Base-by-base conservation (phyloP, 2,888 invertebrate genomes). In the Andrena trimmerana region DNA sequence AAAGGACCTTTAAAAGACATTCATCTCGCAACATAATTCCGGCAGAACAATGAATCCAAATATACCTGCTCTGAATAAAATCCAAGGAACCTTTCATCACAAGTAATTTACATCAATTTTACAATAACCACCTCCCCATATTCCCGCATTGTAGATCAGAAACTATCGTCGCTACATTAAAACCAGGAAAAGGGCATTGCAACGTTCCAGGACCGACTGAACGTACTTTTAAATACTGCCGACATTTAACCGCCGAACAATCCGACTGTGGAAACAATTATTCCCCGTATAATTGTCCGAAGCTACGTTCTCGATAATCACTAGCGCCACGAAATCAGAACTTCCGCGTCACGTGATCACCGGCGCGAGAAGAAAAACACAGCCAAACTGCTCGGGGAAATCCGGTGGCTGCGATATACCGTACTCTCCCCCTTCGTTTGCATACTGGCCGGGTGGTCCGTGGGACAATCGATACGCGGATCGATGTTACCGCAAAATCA, bases 401-500 rank as follows among this genome's bases (percentile, higher is more conserved):
- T 76, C 65, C 76, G 48, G 76, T 10, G 62, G 8, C 33, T 59
- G 13, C 29, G 73, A 60, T 71, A 67, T 70, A 57, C n/a, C 2
- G 20, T 10, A 2, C 27, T 10, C 13, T 57, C 24, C 66, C 66
- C 66, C 29, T 50, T 81, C 71, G 71, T 71, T 74, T 54, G 33
- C 73, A 50, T 54, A 62, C 33, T 16, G 27, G n/a, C 60, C 57
- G 70, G 82, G 74, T 83, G 78, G 78, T 66, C 79, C 36, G 52
- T 7, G 3, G 67, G 48, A 77, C 57, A 69, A 83, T 87, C 87
- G 77, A 85, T 85, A 78, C 69, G 42, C n/a, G 10, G 81, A 63
- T 83, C 76, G 76, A 80, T 73, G 76, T 76, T 77, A 83, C 73
- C 77, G 13, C 84, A 79, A 84, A 84, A 84, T 83, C 83, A 57